These are phyloP conservation scores for Stenopsyche tienmushanensis DNA, from an alignment of 1,140 invertebrate genomes.

Conservation along the genomic window DNA sequence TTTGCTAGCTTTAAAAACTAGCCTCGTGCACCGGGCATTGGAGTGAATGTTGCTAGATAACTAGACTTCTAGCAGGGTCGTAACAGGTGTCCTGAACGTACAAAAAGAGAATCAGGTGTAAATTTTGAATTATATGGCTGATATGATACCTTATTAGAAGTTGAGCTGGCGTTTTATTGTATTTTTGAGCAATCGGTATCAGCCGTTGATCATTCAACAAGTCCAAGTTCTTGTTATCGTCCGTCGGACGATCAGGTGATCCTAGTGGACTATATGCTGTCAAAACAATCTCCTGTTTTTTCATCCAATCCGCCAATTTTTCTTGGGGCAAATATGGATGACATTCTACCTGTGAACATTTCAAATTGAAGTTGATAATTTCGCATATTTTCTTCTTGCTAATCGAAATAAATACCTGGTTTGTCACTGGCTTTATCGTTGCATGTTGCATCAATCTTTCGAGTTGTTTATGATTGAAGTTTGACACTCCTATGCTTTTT, in stretches of 20 bases:
- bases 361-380: neutral
- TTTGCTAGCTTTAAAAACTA: too few species aligned
- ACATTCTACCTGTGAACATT: slow-evolving; percentile 40
- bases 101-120: too few species aligned
- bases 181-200: slow-evolving; percentile 58
- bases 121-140: slow-evolving; percentile 23
- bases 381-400: neutral
- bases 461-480: slow-evolving; percentile 80
- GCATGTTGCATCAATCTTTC: slow-evolving; percentile 64
- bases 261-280: slow-evolving; percentile 82
- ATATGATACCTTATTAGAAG: slow-evolving; percentile 62
- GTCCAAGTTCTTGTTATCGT: slow-evolving; percentile 60
- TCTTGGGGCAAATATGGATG: slow-evolving; percentile 73
- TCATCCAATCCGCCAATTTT: slow-evolving; percentile 68
- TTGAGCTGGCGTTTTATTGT: slow-evolving; percentile 69
- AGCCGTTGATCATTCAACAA: slow-evolving; percentile 61
- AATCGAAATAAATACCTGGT: slow-evolving; percentile 81
- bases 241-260: slow-evolving; percentile 56
- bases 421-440: slow-evolving; percentile 69
- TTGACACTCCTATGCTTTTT: slow-evolving; percentile 80
- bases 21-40: too few species aligned
- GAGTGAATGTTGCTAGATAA: slow-evolving; percentile 53
- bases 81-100: slow-evolving; percentile 68
- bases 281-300: slow-evolving; percentile 64
- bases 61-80: slow-evolving; percentile 56